phyloP scores from a whole-genome alignment of 2,888 invertebrate species.

The Caenorhabditis panamensis region DNA sequence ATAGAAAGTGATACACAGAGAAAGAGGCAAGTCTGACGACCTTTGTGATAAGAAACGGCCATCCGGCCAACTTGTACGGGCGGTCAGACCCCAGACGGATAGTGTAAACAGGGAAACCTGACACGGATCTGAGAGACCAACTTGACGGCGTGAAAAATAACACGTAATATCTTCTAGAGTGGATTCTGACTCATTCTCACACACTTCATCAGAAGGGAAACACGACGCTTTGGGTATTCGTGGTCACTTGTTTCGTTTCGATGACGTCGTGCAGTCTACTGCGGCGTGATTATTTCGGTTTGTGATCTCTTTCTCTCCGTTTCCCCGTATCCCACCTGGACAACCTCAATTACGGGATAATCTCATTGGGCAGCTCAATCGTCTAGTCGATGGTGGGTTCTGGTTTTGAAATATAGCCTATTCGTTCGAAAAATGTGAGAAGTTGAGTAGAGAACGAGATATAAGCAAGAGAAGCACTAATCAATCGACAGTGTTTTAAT shows the following conservation, averaged over 20 bases:
- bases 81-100: neutral
- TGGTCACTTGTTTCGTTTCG: neutral
- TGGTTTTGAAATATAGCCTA: no score
- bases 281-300: neutral
- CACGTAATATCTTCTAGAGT: neutral
- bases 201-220: neutral
- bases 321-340: neutral
- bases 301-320: neutral
- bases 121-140: neutral
- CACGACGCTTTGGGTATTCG: neutral
- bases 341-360: neutral
- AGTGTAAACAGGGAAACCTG: neutral
- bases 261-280: neutral
- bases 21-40: slow-evolving; percentile 22
- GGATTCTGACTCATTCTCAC: neutral
- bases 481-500: no score
- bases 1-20: slow-evolving; percentile 7
- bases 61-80: slow-evolving; percentile 8
- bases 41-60: slow-evolving; percentile 29
- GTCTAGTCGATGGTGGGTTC: no score
- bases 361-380: neutral
- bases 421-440: no score
- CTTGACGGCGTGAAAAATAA: neutral
- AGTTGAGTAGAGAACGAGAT: no score
- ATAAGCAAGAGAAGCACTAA: no score